A percentile compares a stretch with the other conserved stretches of the same genome.
These are phyloP conservation scores for Parazoanthus atlanticus DNA, from an alignment of 92 coral and sea anemone species.

Conservation along the genomic window DNA sequence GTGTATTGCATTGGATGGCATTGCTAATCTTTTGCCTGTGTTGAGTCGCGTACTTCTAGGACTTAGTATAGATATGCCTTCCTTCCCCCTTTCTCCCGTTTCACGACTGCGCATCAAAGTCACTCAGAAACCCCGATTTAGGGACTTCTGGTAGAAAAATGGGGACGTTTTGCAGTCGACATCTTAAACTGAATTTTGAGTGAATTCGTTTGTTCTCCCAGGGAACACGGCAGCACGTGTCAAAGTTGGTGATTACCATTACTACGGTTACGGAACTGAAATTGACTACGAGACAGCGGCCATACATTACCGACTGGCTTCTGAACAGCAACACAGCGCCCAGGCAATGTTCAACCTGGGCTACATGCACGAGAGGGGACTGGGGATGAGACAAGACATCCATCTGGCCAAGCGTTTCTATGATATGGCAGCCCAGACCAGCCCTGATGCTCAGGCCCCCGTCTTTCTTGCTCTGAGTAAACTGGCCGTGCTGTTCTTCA, in stretches of 20 bases:
- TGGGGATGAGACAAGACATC: conserved; percentile 98
- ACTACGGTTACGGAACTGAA: conserved; percentile 96
- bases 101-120: background rate
- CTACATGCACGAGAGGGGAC: conserved; percentile 99
- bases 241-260: conserved; percentile 97
- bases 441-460: conserved; percentile 96
- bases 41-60: background rate
- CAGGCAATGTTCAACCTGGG: conserved; percentile 99
- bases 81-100: background rate
- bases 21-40: background rate
- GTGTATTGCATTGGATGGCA: background rate
- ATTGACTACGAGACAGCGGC: conserved; percentile 98
- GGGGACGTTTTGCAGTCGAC: too few relatives aligned
- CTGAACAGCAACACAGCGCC: conserved; percentile 93
- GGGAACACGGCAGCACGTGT: conserved; percentile 98
- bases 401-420: conserved; percentile 96
- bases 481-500: conserved; percentile 80
- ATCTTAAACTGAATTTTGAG: too few relatives aligned
- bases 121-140: background rate
- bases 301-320: conserved; percentile 86
- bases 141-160: too few relatives aligned
- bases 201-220: conserved; percentile 10
- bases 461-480: conserved; percentile 92
- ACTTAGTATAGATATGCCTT: too few relatives aligned
- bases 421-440: conserved; percentile 99